Evolutionary conservation across 2,797 vertebrate genomes (phyloP).

Genomic region (Podargus strigoides): DNA sequence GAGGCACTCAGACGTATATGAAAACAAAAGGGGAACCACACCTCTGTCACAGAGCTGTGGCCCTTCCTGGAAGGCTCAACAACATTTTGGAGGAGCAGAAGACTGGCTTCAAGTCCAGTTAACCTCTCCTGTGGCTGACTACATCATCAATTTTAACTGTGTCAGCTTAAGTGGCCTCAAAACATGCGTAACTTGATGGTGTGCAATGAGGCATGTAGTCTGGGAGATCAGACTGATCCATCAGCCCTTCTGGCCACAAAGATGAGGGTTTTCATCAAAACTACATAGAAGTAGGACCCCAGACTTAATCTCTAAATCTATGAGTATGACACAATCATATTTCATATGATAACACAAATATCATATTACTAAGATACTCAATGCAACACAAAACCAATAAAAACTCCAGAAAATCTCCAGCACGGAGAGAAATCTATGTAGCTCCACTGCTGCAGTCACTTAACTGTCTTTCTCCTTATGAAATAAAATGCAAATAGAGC

Average conservation of each 20-base stretch:
- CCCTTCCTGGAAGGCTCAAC: neutral
- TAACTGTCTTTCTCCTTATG: neutral
- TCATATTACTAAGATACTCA: fast-evolving
- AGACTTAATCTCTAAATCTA: neutral
- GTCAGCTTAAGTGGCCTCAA: neutral
- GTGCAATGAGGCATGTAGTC: neutral
- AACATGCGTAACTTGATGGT: neutral
- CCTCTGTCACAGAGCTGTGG: neutral
- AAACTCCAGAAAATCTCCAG: neutral
- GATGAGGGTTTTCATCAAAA: neutral
- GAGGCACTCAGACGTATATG: fast-evolving
- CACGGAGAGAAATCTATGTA: neutral
- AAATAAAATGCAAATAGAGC: neutral
- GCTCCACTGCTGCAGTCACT: neutral
- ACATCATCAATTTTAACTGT: neutral
- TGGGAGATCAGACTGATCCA: neutral
- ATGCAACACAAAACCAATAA: neutral
- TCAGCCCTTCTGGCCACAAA: neutral
- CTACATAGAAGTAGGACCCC: neutral
- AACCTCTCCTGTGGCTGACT: neutral
- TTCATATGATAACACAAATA: no score
- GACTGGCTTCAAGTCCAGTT: neutral
- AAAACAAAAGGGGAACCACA: neutral
- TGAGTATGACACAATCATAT: no score
- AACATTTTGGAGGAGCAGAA: neutral